phyloP scores from a whole-genome alignment of 2,888 invertebrate genomes.

The Anticlea derivata region DNA sequence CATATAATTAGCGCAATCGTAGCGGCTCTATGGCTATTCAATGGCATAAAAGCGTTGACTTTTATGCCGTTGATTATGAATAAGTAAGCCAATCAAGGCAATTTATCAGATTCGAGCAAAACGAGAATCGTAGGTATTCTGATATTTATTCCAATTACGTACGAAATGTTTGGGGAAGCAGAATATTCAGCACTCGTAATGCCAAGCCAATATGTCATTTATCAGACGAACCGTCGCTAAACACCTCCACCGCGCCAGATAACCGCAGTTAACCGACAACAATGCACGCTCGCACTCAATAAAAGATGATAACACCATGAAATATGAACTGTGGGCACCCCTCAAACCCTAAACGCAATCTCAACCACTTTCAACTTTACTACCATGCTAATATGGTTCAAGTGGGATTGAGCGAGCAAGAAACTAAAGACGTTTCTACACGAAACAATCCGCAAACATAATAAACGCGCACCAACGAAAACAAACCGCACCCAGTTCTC shows the following conservation, averaged over 20 bases:
- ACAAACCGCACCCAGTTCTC: conserved; percentile 72
- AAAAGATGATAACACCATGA: conserved; percentile 83
- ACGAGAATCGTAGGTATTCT: conserved; percentile 11
- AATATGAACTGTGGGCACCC: conserved; percentile 81
- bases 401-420: not conserved
- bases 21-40: no score
- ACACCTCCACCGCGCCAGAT: conserved; percentile 75
- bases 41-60: no score
- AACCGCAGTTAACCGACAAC: conserved; percentile 82
- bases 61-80: no score
- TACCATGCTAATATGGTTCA: conserved; percentile 30
- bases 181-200: conserved; percentile 12
- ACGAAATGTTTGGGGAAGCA: conserved; percentile 12
- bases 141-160: conserved; percentile 34
- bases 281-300: conserved; percentile 82
- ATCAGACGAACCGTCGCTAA: conserved; percentile 73
- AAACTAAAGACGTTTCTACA: conserved; percentile 56
- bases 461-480: conserved; percentile 74
- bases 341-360: conserved; percentile 46
- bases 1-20: no score
- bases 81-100: not conserved
- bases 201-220: conserved; percentile 70
- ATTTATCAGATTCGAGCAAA: not conserved
- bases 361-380: conserved; percentile 42
- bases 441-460: conserved; percentile 55